Base-by-base conservation (phyloP, 2,113 vertebrate genomes). In the Bucco capensis region DNA sequence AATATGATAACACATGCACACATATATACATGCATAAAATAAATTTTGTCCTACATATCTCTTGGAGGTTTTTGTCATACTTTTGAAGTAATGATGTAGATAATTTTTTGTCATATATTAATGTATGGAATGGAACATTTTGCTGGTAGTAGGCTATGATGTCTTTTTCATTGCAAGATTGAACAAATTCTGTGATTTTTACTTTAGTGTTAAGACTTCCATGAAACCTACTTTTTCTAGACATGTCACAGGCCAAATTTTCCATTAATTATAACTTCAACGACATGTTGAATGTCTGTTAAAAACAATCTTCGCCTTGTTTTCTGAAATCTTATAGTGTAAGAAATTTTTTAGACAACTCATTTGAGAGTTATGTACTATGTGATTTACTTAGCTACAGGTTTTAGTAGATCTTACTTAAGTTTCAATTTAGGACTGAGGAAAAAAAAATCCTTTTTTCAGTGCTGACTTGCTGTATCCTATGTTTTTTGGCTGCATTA, bases 401-500 rank as follows among this genome's bases (percentile, higher is more conserved):
- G 6, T 61, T 81, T 92, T 66, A 92, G 92, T 80, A 90, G 92
- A 93, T 79, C 78, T 94, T 65, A 94, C 54, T 94, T 90, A 86
- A 64, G 42, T 95, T 95, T 92, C 91, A 89, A 17, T 84, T 94
- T 83, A 74, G 19, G 40, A 54, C 33, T 85, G 25, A 66, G 21
- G 23, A 53, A 54, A 77, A 67, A 44, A 30, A 15, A 21, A n/a
- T 50, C 9, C 3, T 56, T 88, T 91, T 94, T 90, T 62, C 49
- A 53, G 30, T 57, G 21, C 6, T 92, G 49, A 79, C 47, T 77
- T 91, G 40, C n/a, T 86, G 9, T 69, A 81, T 87, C 40, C 44
- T 95, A 72, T 92, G 76, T 94, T 54, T 75, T 92, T 88, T 93
- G 75, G 74, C 73, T 91, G 83, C n/a, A 70, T 87, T 91, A 96